Evolutionary conservation across 2,888 invertebrate genomes (phyloP).

Genomic region (Lithodes maja): DNA sequence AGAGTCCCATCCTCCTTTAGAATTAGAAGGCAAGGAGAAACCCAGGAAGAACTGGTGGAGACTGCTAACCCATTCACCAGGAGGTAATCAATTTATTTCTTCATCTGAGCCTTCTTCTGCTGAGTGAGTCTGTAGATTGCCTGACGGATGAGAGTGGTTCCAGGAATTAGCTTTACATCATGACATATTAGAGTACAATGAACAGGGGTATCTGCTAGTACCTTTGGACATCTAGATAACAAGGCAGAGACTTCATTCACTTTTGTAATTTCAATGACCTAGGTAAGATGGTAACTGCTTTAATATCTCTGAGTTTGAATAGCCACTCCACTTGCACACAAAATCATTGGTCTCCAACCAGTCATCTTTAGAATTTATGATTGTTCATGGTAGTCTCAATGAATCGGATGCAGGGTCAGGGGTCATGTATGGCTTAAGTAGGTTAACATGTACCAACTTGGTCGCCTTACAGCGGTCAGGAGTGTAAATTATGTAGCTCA

Average conservation of each 20-base stretch:
- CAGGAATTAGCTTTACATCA: slow-evolving; percentile 8
- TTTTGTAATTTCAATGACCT: neutral
- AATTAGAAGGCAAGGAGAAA: neutral
- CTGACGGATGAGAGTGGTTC: neutral
- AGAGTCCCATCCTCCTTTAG: neutral
- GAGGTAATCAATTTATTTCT: slow-evolving; percentile 11
- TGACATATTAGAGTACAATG: slow-evolving; percentile 1
- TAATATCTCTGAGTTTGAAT: slow-evolving; percentile 20
- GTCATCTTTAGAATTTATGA: neutral
- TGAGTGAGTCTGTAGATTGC: neutral
- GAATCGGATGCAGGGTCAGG: neutral
- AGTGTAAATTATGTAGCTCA: slow-evolving; percentile 8
- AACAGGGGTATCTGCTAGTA: slow-evolving; percentile 11
- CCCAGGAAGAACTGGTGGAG: slow-evolving; percentile 9
- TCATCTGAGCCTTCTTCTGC: slow-evolving; percentile 9
- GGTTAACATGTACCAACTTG: neutral
- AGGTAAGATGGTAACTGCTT: neutral
- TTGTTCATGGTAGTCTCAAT: neutral
- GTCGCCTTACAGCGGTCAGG: slow-evolving; percentile 21
- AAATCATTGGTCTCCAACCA: neutral
- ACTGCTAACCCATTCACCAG: slow-evolving; percentile 20
- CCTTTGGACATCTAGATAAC: neutral
- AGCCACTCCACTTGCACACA: neutral
- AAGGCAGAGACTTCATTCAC: neutral
- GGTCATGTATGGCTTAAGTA: slow-evolving; percentile 7